A percentile compares a stretch with the other conserved stretches of the same genome.
Evolutionary conservation across 2,113 vertebrate species (phyloP).

Genomic region (Lutjanus erythropterus): DNA sequence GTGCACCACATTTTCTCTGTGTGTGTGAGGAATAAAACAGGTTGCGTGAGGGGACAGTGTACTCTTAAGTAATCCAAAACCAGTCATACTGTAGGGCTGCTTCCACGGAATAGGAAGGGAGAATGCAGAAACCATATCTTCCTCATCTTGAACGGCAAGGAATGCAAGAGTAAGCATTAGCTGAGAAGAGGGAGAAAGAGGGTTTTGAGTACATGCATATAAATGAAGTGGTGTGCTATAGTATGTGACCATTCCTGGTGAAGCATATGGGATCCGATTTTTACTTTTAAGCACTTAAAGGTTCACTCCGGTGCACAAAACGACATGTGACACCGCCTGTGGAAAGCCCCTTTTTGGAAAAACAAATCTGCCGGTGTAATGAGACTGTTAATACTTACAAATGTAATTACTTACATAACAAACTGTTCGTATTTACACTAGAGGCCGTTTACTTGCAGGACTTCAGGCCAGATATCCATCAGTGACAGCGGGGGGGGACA

Average conservation of each 20-base stretch:
- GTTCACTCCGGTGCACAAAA: constrained; percentile 34
- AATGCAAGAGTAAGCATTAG: constrained; percentile 49
- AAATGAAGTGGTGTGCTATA: constrained; percentile 30
- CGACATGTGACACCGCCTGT: constrained; percentile 19
- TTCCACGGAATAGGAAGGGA: constrained; percentile 22
- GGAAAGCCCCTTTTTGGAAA: constrained; percentile 41
- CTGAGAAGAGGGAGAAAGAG: constrained; percentile 17
- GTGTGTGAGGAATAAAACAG: constrained; percentile 13
- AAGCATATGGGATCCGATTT: background rate
- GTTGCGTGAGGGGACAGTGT: constrained; percentile 27
- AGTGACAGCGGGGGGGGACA: constrained; percentile 60
- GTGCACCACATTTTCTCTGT: constrained; percentile 18
- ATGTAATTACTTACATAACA: constrained; percentile 68
- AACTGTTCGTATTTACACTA: constrained; percentile 68
- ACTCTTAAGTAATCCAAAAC: constrained; percentile 34
- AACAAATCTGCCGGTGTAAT: constrained; percentile 70
- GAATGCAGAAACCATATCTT: constrained; percentile 55
- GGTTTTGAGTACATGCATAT: constrained; percentile 29
- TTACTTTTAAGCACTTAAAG: constrained; percentile 19
- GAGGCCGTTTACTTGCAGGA: constrained; percentile 52
- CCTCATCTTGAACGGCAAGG: constrained; percentile 45
- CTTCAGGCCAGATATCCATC: constrained; percentile 60
- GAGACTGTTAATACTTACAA: constrained; percentile 64
- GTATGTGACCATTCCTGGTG: background rate
- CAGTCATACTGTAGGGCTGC: constrained; percentile 1